Base-by-base conservation (phyloP, 2,797 vertebrate species). In the Sebastes hubbsi region DNA sequence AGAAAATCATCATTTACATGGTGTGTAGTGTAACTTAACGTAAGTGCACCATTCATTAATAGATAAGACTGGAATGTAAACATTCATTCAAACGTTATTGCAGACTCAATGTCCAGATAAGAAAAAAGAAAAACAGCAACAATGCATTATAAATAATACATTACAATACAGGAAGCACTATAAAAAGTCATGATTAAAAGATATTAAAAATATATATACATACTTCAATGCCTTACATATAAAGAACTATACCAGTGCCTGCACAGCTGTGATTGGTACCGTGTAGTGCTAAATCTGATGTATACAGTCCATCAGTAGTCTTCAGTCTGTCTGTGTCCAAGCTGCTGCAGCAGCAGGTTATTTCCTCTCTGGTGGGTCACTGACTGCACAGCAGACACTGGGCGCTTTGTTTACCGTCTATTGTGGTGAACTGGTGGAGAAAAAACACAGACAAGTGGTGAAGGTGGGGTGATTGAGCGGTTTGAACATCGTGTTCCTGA, bases 401-500 rank as follows among this genome's bases (percentile, higher is more conserved):
- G 9, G 18, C 42, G n/a, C n/a, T 16, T 63, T 71, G 60, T 72
- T 56, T 30, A 60, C 42, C 11, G 24, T 52, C 49, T n/a, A n/a
- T 20, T 42, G 66, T 49, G 32, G 46, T 36, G 49, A 52, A n/a
- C 16, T 52, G 49, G 8, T 52, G 49, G 20, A 11, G 2, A 18
- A 29, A 24, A 56, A 24, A 14, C 13, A 62, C 0, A 29, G 20
- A 72, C 42, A 27, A 20, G 29, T 32, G 38, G 55, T 72, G 82
- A 29, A 68, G 62, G 62, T 49, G 72, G 55, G 46, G 30, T 66
- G 64, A 38, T 14, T 72, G 46, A 69, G 71, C 62, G 25, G 74
- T 81, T 65, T 71, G 92, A 83, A 93, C 93, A 91, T 86, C 20
- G 66, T 94, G 93, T 93, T 88, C 89, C 84, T 46, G 54, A 82